Percentiles rank a stretch among this genome's conserved stretches.
phyloP scores from a whole-genome alignment of 2,888 invertebrate genomes.

The Endotricha flammealis region DNA sequence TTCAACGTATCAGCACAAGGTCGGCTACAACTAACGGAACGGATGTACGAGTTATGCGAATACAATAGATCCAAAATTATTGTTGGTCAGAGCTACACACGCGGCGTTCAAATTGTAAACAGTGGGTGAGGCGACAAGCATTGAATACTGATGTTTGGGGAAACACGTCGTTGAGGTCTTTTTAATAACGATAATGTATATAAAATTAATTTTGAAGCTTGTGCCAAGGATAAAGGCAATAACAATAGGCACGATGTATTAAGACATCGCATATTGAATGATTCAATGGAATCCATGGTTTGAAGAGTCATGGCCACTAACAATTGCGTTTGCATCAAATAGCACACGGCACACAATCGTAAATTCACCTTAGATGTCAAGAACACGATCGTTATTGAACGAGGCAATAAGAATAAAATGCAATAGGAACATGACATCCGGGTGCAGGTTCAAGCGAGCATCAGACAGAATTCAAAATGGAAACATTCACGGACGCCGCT shows the following conservation, averaged over 20 bases:
- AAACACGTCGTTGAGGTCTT: slow-evolving; percentile 43
- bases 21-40: slow-evolving; percentile 26
- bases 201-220: neutral
- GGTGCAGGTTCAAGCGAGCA: slow-evolving; percentile 66
- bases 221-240: no score
- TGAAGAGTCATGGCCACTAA: slow-evolving; percentile 15
- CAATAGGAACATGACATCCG: slow-evolving; percentile 69
- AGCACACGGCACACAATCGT: slow-evolving; percentile 47
- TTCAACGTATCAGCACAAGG: slow-evolving; percentile 41
- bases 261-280: no score
- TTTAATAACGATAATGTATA: slow-evolving; percentile 23
- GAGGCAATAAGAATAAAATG: slow-evolving; percentile 54
- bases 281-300: slow-evolving; percentile 6
- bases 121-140: slow-evolving; percentile 33
- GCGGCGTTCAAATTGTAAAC: slow-evolving; percentile 51
- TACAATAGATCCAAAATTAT: slow-evolving; percentile 42
- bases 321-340: slow-evolving; percentile 31
- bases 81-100: slow-evolving; percentile 30
- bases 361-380: slow-evolving; percentile 34
- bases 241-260: no score
- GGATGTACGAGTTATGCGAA: slow-evolving; percentile 15
- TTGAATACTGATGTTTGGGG: slow-evolving; percentile 59
- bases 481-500: slow-evolving; percentile 60
- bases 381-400: slow-evolving; percentile 51
- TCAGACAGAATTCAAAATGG: slow-evolving; percentile 59